Evolutionary conservation across 2,888 invertebrate species (phyloP), one percentile per base, ranked within the genome.

Genomic region (Stictocephala bisonia): DNA sequence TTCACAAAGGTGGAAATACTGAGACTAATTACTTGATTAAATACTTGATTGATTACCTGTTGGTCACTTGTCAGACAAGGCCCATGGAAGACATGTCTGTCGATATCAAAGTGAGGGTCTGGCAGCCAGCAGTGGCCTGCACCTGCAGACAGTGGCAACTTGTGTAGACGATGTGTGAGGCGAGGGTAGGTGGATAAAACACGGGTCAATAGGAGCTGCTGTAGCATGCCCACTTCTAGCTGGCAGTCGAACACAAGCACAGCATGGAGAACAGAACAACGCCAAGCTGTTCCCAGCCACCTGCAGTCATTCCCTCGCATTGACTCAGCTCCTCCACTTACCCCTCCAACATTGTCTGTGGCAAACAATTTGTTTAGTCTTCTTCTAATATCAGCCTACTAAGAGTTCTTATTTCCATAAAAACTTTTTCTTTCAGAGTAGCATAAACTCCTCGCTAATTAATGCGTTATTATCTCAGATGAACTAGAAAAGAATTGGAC

Each of bases 101-200:
- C 84, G 71, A 87, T 84, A 75, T 83, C 81, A 79, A 87, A 87
- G 68, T 83, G 80, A 1, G 81, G 78, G 78, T 87, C 87, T 2
- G 83, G 82, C 67, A 84, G 82, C 87, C 87, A 88, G 56, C 84
- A 84, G 75, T 84, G 84, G 18, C 86, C 86, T 20, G 84, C 81
- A 31, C 79, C 79, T 7, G 81, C 79, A 7, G 83, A 64, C 15
- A 77, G 73, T 18, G 78, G 77, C 51, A 78, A 58, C 51, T 75
- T 73, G 26, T 75, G 73, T 9, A 78, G 78, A 50, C 84, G 83
- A 76, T 86, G 84, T 11, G 84, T 82, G 74, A 87, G 84, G 13
- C 86, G 81, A 1, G 86, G 86, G 78, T 86, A 86, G 22, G 78
- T 71, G 1, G 81, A 79, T 35, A 85, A 78, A 7, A 87, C 82